Percentiles rank a stretch among this genome's conserved stretches.
phyloP scores from a whole-genome alignment of 2,113 vertebrate species.

The Hyperopisus bebe region DNA sequence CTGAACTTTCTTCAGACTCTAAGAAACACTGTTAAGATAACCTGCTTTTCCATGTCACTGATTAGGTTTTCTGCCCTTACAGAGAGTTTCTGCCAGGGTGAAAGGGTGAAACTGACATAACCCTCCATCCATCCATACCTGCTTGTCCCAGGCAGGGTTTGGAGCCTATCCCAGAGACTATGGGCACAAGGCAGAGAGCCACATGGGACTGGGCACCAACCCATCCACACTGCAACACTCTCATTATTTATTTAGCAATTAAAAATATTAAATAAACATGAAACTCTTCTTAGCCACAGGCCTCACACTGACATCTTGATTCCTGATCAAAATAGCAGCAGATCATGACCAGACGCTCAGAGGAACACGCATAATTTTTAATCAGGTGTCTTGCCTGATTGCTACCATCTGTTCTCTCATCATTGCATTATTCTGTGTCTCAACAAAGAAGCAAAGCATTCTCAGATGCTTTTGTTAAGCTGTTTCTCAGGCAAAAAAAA shows the following conservation, averaged over 20 bases:
- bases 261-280: background rate
- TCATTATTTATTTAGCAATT: background rate
- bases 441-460: background rate
- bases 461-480: background rate
- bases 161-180: background rate
- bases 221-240: background rate
- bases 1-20: background rate
- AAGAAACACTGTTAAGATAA: background rate
- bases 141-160: background rate
- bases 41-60: background rate
- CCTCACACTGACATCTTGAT: background rate
- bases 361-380: background rate
- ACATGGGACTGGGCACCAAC: background rate
- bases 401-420: background rate
- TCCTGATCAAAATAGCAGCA: background rate
- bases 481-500: background rate
- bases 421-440: background rate
- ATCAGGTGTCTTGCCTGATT: background rate
- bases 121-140: background rate
- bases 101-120: background rate
- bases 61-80: background rate
- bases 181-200: background rate
- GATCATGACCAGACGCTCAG: background rate
- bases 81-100: background rate
- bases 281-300: background rate